Base-by-base conservation (phyloP, 2,888 invertebrate genomes). In the Caenorhabditis auriculariae region DNA sequence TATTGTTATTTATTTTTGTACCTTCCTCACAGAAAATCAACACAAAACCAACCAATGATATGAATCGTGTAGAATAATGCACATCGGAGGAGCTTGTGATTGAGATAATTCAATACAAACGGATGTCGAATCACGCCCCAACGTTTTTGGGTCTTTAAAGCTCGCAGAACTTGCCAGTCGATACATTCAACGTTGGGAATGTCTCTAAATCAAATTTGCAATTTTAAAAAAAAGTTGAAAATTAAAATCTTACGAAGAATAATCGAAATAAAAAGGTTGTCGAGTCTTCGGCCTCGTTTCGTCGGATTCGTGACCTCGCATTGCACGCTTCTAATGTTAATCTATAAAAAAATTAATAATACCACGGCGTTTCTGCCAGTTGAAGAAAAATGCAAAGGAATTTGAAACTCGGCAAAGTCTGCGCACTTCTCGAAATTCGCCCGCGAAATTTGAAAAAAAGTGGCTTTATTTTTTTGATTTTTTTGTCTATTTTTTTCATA, bases 121-220 rank as follows among this genome's bases (percentile, higher is more conserved):
- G 78, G 78, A 60, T 78, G 78, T n/a, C 72, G 63, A 32, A 78
- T 64, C 4, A 80, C 72, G 21, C 70, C 68, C 78, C 78, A 78
- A 24, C 72, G 64, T 29, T 66, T 69, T 3, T 53, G n/a, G n/a
- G n/a, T n/a, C n/a, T n/a, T n/a, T 45, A 56, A 23, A 38, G 32
- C 24, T 2, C 44, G 32, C n/a, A 52, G 35, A 3, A 52, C 52
- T 35, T 19, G 29, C 52, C 52, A 52, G 24, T 52, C 32, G 32
- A 52, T 29, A 15, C 21, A 37, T n/a, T 52, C 52, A 19, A 37
- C 52, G 12, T 44, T 39, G 1, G 6, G 15, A 12, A 7, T 43
- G 32, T 43, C 43, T n/a, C 15, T 41, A 2, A 37, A 37, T 43
- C 52, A 44, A 17, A 43, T 7, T n/a, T 21, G 19, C 3, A 47